Percentiles rank a stretch among this genome's conserved stretches.
Conservation (phyloP, 2,888 invertebrate species). For the Erebia palarica region DNA sequence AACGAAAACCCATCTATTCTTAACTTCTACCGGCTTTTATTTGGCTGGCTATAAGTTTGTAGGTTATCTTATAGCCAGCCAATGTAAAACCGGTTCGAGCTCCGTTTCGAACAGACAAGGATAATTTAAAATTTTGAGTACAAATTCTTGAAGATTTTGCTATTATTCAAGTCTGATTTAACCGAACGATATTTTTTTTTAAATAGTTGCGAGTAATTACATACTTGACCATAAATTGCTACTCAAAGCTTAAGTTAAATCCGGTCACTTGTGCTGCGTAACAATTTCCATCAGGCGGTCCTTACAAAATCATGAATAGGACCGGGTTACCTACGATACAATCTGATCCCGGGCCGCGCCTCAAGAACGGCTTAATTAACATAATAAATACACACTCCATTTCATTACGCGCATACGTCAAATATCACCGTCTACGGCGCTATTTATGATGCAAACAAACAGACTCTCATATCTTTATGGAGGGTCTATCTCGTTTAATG, state of each 20-base stretch:
- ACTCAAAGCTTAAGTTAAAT: neutral
- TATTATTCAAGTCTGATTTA: too few relatives aligned
- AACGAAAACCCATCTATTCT: neutral
- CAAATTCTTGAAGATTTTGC: too few relatives aligned
- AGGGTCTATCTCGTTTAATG: slow-evolving; percentile 13
- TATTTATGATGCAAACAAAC: slow-evolving; percentile 29
- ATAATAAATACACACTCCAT: slow-evolving; percentile 81
- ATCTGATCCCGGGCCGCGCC: slow-evolving; percentile 42
- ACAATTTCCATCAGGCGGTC: neutral
- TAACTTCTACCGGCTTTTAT: too few relatives aligned
- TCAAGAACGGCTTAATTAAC: slow-evolving; percentile 80
- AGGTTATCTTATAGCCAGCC: too few relatives aligned
- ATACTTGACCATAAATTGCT: neutral
- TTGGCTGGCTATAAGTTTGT: too few relatives aligned
- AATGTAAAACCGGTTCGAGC: too few relatives aligned
- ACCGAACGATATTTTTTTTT: too few relatives aligned
- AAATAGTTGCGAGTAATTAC: too few relatives aligned
- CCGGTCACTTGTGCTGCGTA: neutral
- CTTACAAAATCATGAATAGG: slow-evolving; percentile 21
- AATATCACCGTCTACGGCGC: slow-evolving; percentile 52
- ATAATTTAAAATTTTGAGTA: too few relatives aligned
- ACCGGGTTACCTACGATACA: slow-evolving; percentile 22
- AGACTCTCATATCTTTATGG: slow-evolving; percentile 26
- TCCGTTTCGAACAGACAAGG: too few relatives aligned
- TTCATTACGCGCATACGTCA: slow-evolving; percentile 80